Evolutionary conservation across 2,113 vertebrate species (phyloP), one percentile per base, ranked within the genome.

Genomic region (Climacteris rufus): DNA sequence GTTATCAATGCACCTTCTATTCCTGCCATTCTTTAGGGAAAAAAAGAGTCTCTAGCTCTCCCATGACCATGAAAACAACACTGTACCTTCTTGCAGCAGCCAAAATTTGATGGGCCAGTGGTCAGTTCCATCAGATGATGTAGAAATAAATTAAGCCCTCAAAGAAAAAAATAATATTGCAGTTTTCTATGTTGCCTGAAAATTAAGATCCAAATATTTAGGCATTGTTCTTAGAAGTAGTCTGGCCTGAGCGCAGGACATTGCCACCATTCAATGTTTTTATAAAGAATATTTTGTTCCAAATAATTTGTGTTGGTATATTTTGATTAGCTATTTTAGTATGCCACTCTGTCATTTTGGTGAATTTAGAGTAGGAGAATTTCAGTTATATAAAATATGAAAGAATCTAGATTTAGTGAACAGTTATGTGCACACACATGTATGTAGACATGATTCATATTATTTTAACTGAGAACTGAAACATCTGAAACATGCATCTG

Each of bases 1-100:
- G 35, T 27, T 77, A 63, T 95, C 63, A 90, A 96, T 93, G 87
- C 93, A 89, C 42, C 90, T 91, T 94, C 94, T 84, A 49, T 95
- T 92, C 94, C 90, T 77, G 21, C 50, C 1, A 3, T 78, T 93
- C 35, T 79, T 68, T 50, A 66, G 21, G 47, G 6, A 5, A 22
- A 82, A 65, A 50, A 64, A 54, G 82, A 65, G 23, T 82, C 90
- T 85, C 14, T 94, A 94, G 87, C 80, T 84, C 65, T 91, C 50
- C 11, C 10, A 16, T 60, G 57, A 49, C 45, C 53, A 12, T 81
- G 77, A 91, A 95, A 96, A 77, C 8, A 42, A 28, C 80, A 40
- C 83, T 71, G 49, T 68, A 90, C 45, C 40, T 90, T 93, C 79
- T 87, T 71, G 49, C 27, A 84, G 47, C 8, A 39, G 72, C 27